A percentile compares a stretch with the other conserved stretches of the same genome.
Evolutionary conservation across 1,140 invertebrate genomes (phyloP).

Genomic region (Anastatus disparis): DNA sequence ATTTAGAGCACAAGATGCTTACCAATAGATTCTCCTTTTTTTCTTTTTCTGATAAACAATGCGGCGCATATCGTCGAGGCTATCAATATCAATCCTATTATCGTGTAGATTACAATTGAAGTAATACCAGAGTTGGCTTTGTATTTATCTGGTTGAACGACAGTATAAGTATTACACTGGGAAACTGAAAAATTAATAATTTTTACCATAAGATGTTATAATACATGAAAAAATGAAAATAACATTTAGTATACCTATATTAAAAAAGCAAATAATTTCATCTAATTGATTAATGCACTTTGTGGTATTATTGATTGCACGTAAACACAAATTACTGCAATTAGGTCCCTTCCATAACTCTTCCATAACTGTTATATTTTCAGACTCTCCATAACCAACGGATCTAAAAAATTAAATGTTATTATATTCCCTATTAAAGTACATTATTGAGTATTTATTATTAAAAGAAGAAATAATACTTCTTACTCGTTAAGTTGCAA

Average conservation of each 20-base stretch:
- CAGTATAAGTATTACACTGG: constrained; percentile 25
- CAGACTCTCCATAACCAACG: neutral
- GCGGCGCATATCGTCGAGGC: neutral
- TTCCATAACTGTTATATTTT: neutral
- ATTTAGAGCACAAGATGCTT: no score
- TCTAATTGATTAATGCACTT: neutral
- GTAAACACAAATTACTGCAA: constrained; percentile 8
- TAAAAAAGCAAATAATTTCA: constrained; percentile 38
- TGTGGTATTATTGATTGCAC: neutral
- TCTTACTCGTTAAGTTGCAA: constrained; percentile 5
- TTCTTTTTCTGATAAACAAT: constrained; percentile 2
- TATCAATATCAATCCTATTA: neutral
- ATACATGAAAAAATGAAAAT: neutral
- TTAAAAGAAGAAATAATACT: neutral
- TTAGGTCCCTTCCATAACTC: constrained; percentile 25
- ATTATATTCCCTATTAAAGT: no score
- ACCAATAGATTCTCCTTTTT: neutral
- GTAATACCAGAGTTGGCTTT: neutral
- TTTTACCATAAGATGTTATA: neutral
- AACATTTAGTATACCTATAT: constrained; percentile 35
- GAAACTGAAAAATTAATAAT: constrained; percentile 31
- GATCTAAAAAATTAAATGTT: constrained; percentile 10
- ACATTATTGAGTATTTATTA: no score
- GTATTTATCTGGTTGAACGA: neutral
- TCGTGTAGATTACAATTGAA: constrained; percentile 12